These are phyloP conservation scores for Prionailurus viverrinus DNA, from an alignment of 2,113 vertebrate species.

Conservation along the genomic window DNA sequence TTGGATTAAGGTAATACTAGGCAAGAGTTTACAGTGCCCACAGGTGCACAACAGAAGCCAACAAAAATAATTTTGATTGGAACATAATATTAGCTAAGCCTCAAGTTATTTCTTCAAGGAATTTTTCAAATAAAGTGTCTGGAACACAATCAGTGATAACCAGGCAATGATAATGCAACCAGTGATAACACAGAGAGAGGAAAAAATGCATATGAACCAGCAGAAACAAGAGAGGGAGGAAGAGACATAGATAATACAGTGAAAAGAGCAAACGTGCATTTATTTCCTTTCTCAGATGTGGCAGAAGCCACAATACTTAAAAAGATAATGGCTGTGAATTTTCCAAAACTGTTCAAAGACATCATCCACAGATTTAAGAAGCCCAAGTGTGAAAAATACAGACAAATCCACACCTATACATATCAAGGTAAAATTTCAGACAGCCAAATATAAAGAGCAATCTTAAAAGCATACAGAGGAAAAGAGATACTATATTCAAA, in stretches of 20 bases:
- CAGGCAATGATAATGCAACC: neutral
- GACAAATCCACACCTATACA: neutral
- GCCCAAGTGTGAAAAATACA: neutral
- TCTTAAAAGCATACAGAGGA: neutral
- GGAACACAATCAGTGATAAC: neutral
- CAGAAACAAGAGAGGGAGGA: neutral
- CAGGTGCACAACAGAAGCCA: neutral
- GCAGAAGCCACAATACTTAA: neutral
- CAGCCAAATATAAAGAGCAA: neutral
- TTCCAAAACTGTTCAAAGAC: constrained; percentile 21
- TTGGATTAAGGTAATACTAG: neutral
- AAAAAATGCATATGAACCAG: neutral
- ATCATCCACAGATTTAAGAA: neutral
- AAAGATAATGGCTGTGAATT: neutral
- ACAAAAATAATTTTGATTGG: neutral
- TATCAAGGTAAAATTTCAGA: neutral
- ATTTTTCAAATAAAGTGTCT: neutral
- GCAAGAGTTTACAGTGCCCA: neutral
- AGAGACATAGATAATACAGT: neutral
- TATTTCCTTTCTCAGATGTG: neutral
- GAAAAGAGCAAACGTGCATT: neutral
- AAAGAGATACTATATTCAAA: neutral
- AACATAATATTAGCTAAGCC: neutral
- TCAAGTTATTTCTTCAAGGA: neutral
- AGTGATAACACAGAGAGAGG: neutral